phyloP scores from a whole-genome alignment of 2,888 invertebrate genomes.

The Agonopterix arenella region DNA sequence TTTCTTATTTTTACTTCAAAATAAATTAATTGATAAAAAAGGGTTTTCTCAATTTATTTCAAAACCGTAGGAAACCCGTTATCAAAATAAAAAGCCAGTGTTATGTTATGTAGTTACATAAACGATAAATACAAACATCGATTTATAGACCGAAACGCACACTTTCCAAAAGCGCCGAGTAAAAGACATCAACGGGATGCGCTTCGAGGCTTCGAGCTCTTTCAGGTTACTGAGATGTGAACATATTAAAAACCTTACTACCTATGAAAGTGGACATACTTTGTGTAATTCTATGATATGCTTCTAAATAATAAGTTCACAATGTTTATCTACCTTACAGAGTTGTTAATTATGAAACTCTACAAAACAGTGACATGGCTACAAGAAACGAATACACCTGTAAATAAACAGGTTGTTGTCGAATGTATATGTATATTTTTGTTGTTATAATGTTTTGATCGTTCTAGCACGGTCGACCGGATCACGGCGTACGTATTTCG shows the following conservation, averaged over 20 bases:
- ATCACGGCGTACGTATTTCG: conserved; percentile 72
- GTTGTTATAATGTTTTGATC: conserved; percentile 73
- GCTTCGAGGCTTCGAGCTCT: conserved; percentile 19
- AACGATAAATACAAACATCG: conserved; percentile 45
- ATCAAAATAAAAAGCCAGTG: conserved; percentile 1
- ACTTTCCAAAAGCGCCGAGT: conserved; percentile 65
- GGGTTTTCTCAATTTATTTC: too few relatives aligned
- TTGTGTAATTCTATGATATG: too few relatives aligned
- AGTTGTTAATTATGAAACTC: too few relatives aligned
- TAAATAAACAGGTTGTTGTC: conserved; percentile 27
- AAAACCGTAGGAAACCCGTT: too few relatives aligned
- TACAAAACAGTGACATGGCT: conserved; percentile 1
- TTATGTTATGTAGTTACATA: conserved; percentile 18
- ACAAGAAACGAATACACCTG: conserved; percentile 5
- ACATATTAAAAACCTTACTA: too few relatives aligned
- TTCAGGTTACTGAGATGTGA: not conserved
- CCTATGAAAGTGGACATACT: too few relatives aligned
- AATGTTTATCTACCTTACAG: too few relatives aligned
- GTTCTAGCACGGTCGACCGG: conserved; percentile 67
- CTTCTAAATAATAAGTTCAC: too few relatives aligned
- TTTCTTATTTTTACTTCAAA: too few relatives aligned
- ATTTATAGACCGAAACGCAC: conserved; percentile 39
- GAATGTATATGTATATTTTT: conserved; percentile 41
- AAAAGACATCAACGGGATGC: conserved; percentile 72
- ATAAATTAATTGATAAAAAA: too few relatives aligned